Evolutionary conservation across 2,888 invertebrate species (phyloP), one percentile per base, ranked within the genome.

Genomic region (Strigamia transsilvanica): DNA sequence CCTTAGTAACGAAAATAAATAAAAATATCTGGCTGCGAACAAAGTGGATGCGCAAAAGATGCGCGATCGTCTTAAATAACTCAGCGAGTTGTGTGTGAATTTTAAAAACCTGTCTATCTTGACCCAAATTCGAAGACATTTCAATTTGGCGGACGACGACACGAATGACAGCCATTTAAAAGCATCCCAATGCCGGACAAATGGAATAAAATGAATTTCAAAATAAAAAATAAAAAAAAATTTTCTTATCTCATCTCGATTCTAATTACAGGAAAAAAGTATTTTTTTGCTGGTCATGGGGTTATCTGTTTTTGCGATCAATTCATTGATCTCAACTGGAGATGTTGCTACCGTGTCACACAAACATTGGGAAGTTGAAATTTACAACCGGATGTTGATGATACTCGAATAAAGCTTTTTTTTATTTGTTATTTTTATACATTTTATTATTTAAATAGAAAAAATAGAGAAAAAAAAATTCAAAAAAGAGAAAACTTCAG

Each of bases 311-410:
- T 27, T 27, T 73, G 73, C 73, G 32, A 73, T 73, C 73, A 73
- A 27, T 73, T 27, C 73, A 73, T 73, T 73, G 73, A 73, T 73
- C 73, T 32, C 73, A 23, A 18, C 10, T 32, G 27, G 32, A 23
- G 73, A 73, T 73, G 73, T 32, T 32, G 73, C 73, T 73, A 73
- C 73, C 73, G 73, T 73, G 73, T 73, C 73, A 73, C 73, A 73
- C 73, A 73, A 73, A 73, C 73, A 73, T 32, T 56, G 56, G 56
- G 32, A 73, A 73, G 73, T 73, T 73, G 27, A 27, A 32, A 73
- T 73, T 73, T 23, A 73, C n/a, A 73, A 73, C 73, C 73, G 73
- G 73, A 73, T 32, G 73, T 73, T 73, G 73, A 46, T 56, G 56
- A 56, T 56, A 46, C 46, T n/a, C 15, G 46, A 4, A 46, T 23